These are phyloP conservation scores for Zaprionus gabonicus DNA, from an alignment of 1,140 invertebrate genomes.

Conservation along the genomic window DNA sequence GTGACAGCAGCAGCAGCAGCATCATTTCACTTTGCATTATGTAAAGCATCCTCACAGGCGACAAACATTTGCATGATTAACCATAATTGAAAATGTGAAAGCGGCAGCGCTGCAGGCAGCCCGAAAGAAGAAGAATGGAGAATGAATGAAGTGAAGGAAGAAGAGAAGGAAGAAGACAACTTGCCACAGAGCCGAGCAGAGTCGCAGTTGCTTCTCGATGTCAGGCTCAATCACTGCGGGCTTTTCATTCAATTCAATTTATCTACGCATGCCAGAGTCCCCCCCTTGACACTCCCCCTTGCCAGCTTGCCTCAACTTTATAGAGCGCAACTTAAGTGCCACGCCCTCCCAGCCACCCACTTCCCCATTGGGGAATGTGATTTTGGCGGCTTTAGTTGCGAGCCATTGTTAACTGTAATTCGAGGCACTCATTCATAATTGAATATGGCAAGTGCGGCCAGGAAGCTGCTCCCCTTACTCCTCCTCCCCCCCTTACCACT, in stretches of 20 bases:
- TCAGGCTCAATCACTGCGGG: conserved; percentile 61
- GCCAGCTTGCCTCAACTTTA: neutral
- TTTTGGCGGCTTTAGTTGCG: conserved; percentile 14
- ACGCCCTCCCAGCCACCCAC: no score
- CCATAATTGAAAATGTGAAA: conserved; percentile 80
- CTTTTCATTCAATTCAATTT: conserved; percentile 75
- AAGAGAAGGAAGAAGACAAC: no score
- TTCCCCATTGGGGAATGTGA: neutral
- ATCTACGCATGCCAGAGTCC: conserved; percentile 65
- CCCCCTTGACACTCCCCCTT: no score
- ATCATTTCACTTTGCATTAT: conserved; percentile 80
- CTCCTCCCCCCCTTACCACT: neutral
- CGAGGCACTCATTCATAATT: conserved; percentile 75
- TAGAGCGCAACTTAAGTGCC: conserved; percentile 7
- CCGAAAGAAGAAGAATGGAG: neutral
- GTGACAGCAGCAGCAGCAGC: conserved; percentile 42
- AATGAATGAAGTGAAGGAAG: neutral
- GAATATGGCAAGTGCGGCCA: conserved; percentile 62
- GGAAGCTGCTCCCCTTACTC: conserved; percentile 18
- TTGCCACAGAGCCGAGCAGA: neutral
- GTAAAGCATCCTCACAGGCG: conserved; percentile 80
- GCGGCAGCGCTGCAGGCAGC: conserved; percentile 34
- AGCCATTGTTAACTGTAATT: conserved; percentile 58
- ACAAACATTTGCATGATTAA: conserved; percentile 82
- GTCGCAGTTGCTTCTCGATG: neutral